Evolutionary conservation across 2,888 invertebrate genomes (phyloP).

Genomic region (Bhutanitis thaidina): DNA sequence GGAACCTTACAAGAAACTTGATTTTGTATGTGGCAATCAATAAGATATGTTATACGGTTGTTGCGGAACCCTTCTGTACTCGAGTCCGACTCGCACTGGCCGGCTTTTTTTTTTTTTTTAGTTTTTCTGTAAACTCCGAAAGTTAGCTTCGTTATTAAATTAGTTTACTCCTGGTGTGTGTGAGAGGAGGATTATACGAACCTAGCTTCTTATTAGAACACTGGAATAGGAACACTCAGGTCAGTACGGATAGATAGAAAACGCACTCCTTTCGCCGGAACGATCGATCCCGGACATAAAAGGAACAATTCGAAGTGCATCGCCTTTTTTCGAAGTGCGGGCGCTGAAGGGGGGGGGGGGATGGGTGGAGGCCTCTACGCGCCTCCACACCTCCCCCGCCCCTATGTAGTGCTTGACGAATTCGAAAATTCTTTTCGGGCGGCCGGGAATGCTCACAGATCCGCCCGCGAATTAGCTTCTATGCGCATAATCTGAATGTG

Average conservation of each 20-base stretch:
- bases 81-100: too few relatives aligned
- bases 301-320: slow-evolving; percentile 77
- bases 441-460: slow-evolving; percentile 60
- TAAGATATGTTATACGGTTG: too few relatives aligned
- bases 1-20: too few relatives aligned
- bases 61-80: too few relatives aligned
- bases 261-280: slow-evolving; percentile 73
- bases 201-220: slow-evolving; percentile 53
- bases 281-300: slow-evolving; percentile 78
- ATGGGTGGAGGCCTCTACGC: slow-evolving; percentile 26
- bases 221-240: too few relatives aligned
- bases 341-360: too few relatives aligned
- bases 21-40: too few relatives aligned
- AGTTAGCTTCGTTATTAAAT: too few relatives aligned
- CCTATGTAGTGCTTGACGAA: slow-evolving; percentile 59
- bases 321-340: slow-evolving; percentile 75
- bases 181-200: background rate
- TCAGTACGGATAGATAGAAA: slow-evolving; percentile 44
- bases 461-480: slow-evolving; percentile 55
- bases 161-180: background rate
- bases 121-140: too few relatives aligned
- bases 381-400: slow-evolving; percentile 31
- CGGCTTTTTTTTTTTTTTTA: too few relatives aligned
- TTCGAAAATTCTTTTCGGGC: slow-evolving; percentile 67
- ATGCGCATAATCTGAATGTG: slow-evolving; percentile 18